phyloP scores from a whole-genome alignment of 1,140 invertebrate genomes.

The Saccostrea echinata region DNA sequence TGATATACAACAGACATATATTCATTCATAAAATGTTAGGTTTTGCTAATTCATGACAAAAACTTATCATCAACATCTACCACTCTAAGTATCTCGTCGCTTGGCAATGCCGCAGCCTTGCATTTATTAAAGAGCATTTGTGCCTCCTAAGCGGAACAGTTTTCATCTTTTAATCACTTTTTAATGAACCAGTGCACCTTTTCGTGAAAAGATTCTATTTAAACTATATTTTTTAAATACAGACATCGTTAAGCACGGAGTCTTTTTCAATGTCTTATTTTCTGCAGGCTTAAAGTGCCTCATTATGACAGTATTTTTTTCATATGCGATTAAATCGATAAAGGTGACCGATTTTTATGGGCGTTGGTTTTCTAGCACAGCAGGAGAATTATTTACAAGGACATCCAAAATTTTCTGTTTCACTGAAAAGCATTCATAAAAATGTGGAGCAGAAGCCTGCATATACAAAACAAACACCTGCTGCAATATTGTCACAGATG shows the following conservation, averaged over 20 bases:
- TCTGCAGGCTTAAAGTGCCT: background rate
- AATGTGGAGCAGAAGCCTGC: background rate
- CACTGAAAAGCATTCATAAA: background rate
- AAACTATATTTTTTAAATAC: background rate
- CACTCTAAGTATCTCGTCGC: background rate
- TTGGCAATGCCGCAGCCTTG: background rate
- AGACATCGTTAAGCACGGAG: background rate
- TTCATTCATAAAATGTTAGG: conserved; percentile 5
- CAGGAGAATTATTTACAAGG: background rate
- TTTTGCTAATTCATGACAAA: conserved; percentile 25
- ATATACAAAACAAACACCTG: background rate
- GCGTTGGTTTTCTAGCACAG: background rate
- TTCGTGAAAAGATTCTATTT: background rate
- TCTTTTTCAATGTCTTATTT: background rate
- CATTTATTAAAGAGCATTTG: background rate
- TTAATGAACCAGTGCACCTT: background rate
- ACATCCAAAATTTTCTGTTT: background rate
- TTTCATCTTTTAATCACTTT: background rate
- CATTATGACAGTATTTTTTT: conserved; percentile 22
- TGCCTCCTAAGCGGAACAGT: background rate
- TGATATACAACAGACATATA: background rate
- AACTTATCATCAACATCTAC: background rate
- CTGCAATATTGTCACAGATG: background rate
- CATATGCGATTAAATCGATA: background rate
- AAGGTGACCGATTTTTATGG: background rate